Base-by-base conservation (phyloP, 2,113 vertebrate species). In the Dinomys branickii region DNA sequence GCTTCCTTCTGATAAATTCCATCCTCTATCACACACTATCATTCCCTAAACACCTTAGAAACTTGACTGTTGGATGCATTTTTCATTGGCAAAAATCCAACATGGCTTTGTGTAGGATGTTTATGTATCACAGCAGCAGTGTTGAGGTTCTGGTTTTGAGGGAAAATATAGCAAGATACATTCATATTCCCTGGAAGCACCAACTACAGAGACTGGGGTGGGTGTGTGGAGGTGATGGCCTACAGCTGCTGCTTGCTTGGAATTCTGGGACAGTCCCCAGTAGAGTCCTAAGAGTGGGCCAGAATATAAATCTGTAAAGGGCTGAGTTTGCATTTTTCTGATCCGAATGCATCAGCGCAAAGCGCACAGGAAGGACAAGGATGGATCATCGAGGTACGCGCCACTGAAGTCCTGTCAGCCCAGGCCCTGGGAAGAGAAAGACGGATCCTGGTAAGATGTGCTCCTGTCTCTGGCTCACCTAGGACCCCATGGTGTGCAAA, bases 81-180 rank as follows among this genome's bases (percentile, higher is more conserved):
- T 97, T 97, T 81, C 94, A 92, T 35, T 97, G 97, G 95, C 97
- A 97, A 87, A 92, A 94, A 78, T 95, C 95, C 98, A 97, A 59
- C 5, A 47, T 92, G 96, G 90, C 87, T 97, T 95, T 95, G 95
- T 1, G 90, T 97, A 95, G 96, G 94, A 77, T 56, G 85, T 71
- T 87, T 92, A n/a, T 83, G 96, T 92, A 61, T 92, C 88, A 52
- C 91, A 88, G 92, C 81, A 86, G 94, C 94, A 89, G 67, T 90
- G 91, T 38, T 82, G 94, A 88, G 50, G 63, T 80, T 95, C 96
- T 75, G 77, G 78, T 84, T 94, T 71, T 56, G 84, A 90, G 92
- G 83, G 67, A 94, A 93, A 92, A 85, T 30, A 71, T 10, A 93
- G 9, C 81, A 0, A 88, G 85, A 73, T 41, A 88, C 24, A 63